A percentile compares a stretch with the other conserved stretches of the same genome.
phyloP scores from a whole-genome alignment of 1,140 invertebrate genomes.

The Microplitis mediator region DNA sequence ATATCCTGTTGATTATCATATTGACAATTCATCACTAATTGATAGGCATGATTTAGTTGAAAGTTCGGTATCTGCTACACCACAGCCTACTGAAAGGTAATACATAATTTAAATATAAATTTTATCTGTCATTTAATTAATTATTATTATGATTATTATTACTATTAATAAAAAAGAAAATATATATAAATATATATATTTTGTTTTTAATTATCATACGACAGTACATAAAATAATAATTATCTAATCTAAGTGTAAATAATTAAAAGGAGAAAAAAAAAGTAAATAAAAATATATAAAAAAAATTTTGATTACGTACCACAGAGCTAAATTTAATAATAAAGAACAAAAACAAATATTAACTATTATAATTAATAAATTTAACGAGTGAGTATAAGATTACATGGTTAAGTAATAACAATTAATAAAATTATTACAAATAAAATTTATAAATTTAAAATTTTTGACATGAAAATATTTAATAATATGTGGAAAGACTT shows the following conservation, averaged over 20 bases:
- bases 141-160: not conserved
- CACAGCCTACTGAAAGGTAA: slow-evolving; percentile 56
- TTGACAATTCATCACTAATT: slow-evolving; percentile 51
- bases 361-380: too few relatives aligned
- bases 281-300: not conserved
- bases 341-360: too few relatives aligned
- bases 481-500: too few relatives aligned
- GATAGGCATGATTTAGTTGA: slow-evolving; percentile 59
- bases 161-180: not conserved
- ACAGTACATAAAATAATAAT: not conserved
- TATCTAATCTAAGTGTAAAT: too few relatives aligned
- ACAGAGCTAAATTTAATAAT: not conserved
- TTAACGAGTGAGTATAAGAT: too few relatives aligned
- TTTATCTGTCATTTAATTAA: not conserved
- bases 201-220: too few relatives aligned
- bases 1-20: slow-evolving; percentile 53
- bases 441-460: too few relatives aligned
- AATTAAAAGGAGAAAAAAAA: too few relatives aligned
- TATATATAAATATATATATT: not conserved
- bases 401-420: too few relatives aligned
- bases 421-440: too few relatives aligned
- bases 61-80: slow-evolving; percentile 52
- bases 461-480: too few relatives aligned
- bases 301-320: not conserved
- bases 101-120: slow-evolving; percentile 35